These are phyloP conservation scores for Gymnocheta viridis DNA, from an alignment of 2,888 invertebrate genomes.

Conservation along the genomic window DNA sequence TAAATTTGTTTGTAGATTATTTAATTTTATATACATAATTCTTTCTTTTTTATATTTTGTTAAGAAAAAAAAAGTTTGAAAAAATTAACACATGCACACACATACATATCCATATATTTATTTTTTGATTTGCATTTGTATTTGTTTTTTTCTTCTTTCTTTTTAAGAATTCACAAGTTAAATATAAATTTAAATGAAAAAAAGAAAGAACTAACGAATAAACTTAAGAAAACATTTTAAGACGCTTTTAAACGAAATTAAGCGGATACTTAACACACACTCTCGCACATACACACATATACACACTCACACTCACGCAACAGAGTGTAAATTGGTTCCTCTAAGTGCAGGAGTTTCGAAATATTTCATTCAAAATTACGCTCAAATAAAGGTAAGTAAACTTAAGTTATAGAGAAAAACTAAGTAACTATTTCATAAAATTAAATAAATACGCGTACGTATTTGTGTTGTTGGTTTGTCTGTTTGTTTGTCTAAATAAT, in stretches of 20 bases:
- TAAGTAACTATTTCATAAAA: background rate
- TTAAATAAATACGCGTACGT: background rate
- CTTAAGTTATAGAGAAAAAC: background rate
- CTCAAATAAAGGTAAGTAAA: slow-evolving; percentile 60
- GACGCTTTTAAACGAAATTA: slow-evolving; percentile 22
- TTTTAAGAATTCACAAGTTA: background rate
- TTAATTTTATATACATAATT: background rate
- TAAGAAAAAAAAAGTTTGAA: background rate
- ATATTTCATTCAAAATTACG: slow-evolving; percentile 41
- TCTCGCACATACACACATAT: background rate
- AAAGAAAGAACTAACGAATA: background rate
- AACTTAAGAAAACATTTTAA: slow-evolving; percentile 13
- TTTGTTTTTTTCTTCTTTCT: background rate
- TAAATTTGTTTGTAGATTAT: background rate
- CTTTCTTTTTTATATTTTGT: background rate
- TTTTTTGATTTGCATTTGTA: slow-evolving; percentile 12
- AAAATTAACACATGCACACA: background rate
- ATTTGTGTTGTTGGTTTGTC: background rate
- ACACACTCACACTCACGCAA: background rate
- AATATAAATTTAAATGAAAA: slow-evolving; percentile 5
- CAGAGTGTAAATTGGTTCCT: background rate
- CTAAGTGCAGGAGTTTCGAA: background rate
- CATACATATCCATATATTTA: background rate
- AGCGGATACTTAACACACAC: background rate
- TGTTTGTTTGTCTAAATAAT: slow-evolving; percentile 8